phyloP scores from a whole-genome alignment of 1,140 invertebrate species.

The Belonocnema kinseyi region DNA sequence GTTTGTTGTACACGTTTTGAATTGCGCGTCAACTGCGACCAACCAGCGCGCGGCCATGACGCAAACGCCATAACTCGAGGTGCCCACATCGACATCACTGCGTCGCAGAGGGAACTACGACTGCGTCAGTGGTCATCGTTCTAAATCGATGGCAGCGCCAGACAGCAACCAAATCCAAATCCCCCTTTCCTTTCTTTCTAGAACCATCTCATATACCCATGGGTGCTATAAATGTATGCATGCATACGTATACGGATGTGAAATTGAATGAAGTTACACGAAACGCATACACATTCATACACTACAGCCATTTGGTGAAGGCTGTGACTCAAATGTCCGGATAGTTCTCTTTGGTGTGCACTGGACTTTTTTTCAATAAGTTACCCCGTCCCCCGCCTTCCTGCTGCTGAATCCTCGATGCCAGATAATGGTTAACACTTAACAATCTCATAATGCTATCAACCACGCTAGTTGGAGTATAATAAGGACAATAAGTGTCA shows the following conservation, averaged over 20 bases:
- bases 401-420: constrained; percentile 1
- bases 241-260: neutral
- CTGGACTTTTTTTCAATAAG: neutral
- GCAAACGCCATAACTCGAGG: too few species aligned
- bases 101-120: too few species aligned
- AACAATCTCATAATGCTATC: neutral
- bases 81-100: too few species aligned
- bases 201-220: too few species aligned
- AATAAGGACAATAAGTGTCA: constrained; percentile 4
- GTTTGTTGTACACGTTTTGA: too few species aligned
- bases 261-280: neutral
- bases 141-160: too few species aligned
- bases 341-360: neutral
- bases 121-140: too few species aligned
- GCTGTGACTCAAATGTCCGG: neutral
- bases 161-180: too few species aligned
- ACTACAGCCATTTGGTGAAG: neutral
- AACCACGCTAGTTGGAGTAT: neutral
- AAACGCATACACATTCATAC: too few species aligned
- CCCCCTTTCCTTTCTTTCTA: too few species aligned
- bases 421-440: constrained; percentile 6
- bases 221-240: neutral
- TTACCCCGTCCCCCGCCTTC: neutral
- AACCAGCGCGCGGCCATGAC: too few species aligned
- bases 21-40: too few species aligned